Percentiles rank a stretch among this genome's conserved stretches.
phyloP scores from a whole-genome alignment of 2,888 invertebrate genomes.

The Lathronympha strigana region DNA sequence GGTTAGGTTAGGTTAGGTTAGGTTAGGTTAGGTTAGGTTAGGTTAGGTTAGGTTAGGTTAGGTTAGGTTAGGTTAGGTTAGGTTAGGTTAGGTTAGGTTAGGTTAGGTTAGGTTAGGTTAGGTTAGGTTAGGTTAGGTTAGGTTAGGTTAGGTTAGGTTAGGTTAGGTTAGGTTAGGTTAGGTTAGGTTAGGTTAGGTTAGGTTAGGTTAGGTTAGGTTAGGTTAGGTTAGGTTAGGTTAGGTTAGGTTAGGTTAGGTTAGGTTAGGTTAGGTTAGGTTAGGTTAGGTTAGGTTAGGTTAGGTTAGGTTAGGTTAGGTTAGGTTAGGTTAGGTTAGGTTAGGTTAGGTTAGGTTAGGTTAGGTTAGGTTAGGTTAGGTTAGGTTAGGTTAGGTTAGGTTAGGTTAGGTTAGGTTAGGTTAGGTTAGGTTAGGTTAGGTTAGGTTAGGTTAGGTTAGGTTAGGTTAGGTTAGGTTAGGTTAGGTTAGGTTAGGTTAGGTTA shows the following conservation, averaged over 20 bases:
- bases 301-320: constrained; percentile 13
- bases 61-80: constrained; percentile 13
- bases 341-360: constrained; percentile 13
- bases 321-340: constrained; percentile 13
- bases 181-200: constrained; percentile 13
- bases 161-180: constrained; percentile 13
- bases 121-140: constrained; percentile 13
- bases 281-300: constrained; percentile 13
- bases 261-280: constrained; percentile 13
- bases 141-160: constrained; percentile 13
- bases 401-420: constrained; percentile 13
- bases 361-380: constrained; percentile 13
- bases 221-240: constrained; percentile 13
- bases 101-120: constrained; percentile 13
- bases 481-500: constrained; percentile 13
- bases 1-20: constrained; percentile 13
- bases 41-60: constrained; percentile 13
- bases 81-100: constrained; percentile 13
- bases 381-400: constrained; percentile 13
- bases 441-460: constrained; percentile 13
- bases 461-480: constrained; percentile 13
- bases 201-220: constrained; percentile 13
- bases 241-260: constrained; percentile 13
- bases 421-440: constrained; percentile 13
- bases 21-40: constrained; percentile 13